Evolutionary conservation across 2,888 invertebrate species (phyloP).

Genomic region (Piscicola geometra): DNA sequence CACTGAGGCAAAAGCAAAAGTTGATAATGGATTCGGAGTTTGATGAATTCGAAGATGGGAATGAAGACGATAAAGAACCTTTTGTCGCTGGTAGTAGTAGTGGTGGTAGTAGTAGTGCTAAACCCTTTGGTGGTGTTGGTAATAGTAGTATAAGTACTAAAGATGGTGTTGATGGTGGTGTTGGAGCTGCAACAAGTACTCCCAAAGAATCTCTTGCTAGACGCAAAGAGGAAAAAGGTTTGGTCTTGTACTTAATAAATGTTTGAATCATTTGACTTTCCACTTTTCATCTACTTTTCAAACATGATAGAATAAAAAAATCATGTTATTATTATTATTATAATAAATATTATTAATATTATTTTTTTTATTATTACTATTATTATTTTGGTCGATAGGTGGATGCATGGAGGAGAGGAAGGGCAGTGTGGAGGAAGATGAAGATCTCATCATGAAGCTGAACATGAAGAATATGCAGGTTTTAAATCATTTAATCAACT

Average conservation of each 20-base stretch:
- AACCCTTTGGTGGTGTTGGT: neutral
- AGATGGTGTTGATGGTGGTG: neutral
- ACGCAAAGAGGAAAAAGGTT: no score
- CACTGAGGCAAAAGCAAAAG: constrained; percentile 33
- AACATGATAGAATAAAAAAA: no score
- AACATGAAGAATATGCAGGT: constrained; percentile 30
- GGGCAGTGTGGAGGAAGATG: neutral
- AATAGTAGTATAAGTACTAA: neutral
- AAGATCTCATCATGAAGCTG: constrained; percentile 12
- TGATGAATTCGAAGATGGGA: constrained; percentile 32
- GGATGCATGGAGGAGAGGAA: no score
- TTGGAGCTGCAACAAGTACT: neutral
- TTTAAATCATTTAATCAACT: neutral
- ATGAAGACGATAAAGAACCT: constrained; percentile 3
- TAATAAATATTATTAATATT: no score
- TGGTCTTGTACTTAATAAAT: no score
- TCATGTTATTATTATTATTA: no score
- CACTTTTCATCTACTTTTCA: no score
- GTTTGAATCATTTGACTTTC: no score
- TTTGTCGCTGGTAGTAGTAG: neutral
- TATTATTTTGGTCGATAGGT: no score
- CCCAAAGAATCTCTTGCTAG: no score
- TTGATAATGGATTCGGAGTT: constrained; percentile 35
- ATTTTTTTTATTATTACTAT: no score
- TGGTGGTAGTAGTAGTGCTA: neutral